Evolutionary conservation across 2,888 invertebrate genomes (phyloP).

Genomic region (Callosobruchus maculatus): DNA sequence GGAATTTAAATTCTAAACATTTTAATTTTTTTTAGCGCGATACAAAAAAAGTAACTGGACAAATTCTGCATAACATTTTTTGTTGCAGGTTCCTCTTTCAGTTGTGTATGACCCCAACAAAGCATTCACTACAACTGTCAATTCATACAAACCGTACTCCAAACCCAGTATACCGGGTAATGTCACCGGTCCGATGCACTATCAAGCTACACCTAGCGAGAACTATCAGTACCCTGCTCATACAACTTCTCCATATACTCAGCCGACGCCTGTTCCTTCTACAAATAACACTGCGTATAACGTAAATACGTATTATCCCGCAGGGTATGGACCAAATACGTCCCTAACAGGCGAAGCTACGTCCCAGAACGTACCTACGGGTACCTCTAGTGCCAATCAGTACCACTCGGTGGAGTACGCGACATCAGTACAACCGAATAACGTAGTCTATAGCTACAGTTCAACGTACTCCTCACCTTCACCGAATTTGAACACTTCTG

Average conservation of each 20-base stretch:
- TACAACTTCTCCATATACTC: not conserved
- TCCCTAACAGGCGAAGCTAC: not conserved
- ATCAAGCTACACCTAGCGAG: constrained; percentile 8
- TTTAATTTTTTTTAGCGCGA: too few species aligned
- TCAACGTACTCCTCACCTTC: constrained; percentile 32
- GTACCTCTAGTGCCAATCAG: constrained; percentile 8
- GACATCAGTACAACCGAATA: constrained; percentile 28
- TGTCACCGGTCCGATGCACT: constrained; percentile 20
- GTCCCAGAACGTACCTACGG: constrained; percentile 3
- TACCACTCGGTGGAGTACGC: constrained; percentile 32
- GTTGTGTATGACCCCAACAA: constrained; percentile 22
- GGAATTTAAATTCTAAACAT: too few species aligned
- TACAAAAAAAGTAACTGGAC: too few species aligned
- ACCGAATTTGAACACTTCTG: constrained; percentile 21
- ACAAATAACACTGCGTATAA: constrained; percentile 5
- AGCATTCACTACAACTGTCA: constrained; percentile 31
- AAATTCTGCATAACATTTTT: too few species aligned
- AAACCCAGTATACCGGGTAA: constrained; percentile 19
- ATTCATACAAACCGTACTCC: constrained; percentile 30
- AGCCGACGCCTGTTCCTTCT: constrained; percentile 1
- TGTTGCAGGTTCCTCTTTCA: not conserved
- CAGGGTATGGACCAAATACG: constrained; percentile 28
- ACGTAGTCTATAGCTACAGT: constrained; percentile 16
- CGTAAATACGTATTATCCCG: constrained; percentile 26
- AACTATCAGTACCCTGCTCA: not conserved